These are phyloP conservation scores for Gymnothorax javanicus DNA, from an alignment of 2,797 vertebrate species.

Conservation along the genomic window DNA sequence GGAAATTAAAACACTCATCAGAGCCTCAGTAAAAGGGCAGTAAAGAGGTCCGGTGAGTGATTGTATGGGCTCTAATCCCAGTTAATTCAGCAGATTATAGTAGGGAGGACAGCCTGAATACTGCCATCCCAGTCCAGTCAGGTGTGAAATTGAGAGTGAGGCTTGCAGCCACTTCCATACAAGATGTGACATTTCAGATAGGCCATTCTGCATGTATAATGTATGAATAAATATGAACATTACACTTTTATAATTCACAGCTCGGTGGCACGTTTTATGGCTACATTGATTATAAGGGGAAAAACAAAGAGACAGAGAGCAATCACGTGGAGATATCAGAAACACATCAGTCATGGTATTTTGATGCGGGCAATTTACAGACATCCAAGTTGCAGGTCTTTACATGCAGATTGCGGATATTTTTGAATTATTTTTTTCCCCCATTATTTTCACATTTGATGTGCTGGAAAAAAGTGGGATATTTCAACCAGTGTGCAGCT, in stretches of 20 bases:
- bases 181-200: constrained; percentile 48
- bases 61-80: constrained; percentile 27
- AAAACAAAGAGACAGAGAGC: constrained; percentile 27
- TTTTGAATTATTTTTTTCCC: neutral
- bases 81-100: constrained; percentile 29
- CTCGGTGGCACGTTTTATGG: constrained; percentile 38
- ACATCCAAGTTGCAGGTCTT: neutral
- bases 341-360: constrained; percentile 12
- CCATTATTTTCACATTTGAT: neutral
- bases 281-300: constrained; percentile 19
- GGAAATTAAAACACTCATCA: neutral
- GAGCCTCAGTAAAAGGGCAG: neutral
- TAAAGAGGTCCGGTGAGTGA: neutral
- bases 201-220: constrained; percentile 55
- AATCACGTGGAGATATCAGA: neutral
- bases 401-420: neutral
- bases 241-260: constrained; percentile 38
- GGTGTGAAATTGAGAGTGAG: constrained; percentile 78
- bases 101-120: neutral
- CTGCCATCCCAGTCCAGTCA: constrained; percentile 58
- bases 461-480: neutral
- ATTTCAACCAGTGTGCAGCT: neutral
- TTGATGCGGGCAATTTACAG: neutral
- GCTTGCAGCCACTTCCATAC: constrained; percentile 53
- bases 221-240: constrained; percentile 55